Base-by-base conservation (phyloP, 2,797 vertebrate genomes). In the Chanos chanos region DNA sequence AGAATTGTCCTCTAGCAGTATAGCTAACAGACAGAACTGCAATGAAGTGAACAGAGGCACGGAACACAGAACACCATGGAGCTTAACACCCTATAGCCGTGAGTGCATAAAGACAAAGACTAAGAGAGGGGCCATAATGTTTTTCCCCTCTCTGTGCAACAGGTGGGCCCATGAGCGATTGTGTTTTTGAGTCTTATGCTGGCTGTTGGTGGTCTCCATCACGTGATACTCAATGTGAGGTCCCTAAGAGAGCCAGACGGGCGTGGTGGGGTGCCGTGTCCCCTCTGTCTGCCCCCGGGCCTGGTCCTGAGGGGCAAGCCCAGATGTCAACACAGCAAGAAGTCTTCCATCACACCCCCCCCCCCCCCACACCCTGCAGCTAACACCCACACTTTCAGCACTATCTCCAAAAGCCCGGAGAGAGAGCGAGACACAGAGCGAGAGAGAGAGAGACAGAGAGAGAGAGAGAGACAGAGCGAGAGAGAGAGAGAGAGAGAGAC, bases 271-370 rank as follows among this genome's bases (percentile, higher is more conserved):
- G 34, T 6, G 16, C 54, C 21, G 34, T 44, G 45, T 55, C 24
- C 48, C 27, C 44, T 25, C 41, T 19, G 49, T 34, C 53, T 34
- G 18, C 5, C 37, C 5, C 18, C 10, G 13, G 34, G 7, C 5
- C 22, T 21, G 30, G 48, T 39, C 52, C 54, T 57, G 48, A 13
- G n/a, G 45, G 68, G 65, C 47, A 66, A 39, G 15, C 21, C 18
- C 54, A 45, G 59, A 62, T 65, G 33, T 41, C 58, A 49, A 52
- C 33, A 53, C 33, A 13, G 1, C 41, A 2, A 24, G 33, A 25
- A 45, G 3, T 15, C 44, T 41, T 61, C 59, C 37, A 24, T 37
- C 57, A 43, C 43, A 37, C 57, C 48, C 45, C 36, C 51, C 13
- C 40, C 40, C 40, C 61, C 59, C 64, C 63, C 49, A 12, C 21